Percentiles rank a stretch among this genome's conserved stretches.
phyloP scores from a whole-genome alignment of 2,113 vertebrate species.

The Odocoileus hemionus region DNA sequence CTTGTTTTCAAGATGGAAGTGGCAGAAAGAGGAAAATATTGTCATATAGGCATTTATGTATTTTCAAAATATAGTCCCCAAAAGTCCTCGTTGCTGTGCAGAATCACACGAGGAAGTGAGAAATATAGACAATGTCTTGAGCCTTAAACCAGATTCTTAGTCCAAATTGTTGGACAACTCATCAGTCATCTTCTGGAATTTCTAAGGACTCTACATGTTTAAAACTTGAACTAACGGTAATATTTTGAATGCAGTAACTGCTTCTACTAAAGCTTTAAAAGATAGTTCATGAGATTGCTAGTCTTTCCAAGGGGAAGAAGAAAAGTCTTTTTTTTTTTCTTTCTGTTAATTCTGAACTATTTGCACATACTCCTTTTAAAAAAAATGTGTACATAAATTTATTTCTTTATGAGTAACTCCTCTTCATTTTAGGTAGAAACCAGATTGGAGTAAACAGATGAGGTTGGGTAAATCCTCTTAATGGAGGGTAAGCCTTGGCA shows the following conservation, averaged over 20 bases:
- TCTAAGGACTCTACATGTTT: neutral
- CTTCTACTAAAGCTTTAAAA: neutral
- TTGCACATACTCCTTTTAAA: neutral
- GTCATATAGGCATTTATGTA: neutral
- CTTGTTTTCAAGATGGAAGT: neutral
- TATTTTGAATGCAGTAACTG: neutral
- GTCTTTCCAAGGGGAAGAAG: neutral
- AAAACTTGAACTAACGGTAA: neutral
- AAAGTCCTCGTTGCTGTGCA: neutral
- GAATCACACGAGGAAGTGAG: neutral
- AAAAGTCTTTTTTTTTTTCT: neutral
- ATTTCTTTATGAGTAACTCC: neutral
- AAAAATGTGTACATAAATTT: neutral
- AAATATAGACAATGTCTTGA: neutral
- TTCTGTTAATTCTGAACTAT: neutral
- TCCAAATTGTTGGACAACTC: neutral
- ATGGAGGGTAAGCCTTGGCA: neutral
- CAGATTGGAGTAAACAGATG: neutral
- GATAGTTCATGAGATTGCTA: neutral
- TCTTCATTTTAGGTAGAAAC: constrained; percentile 20
- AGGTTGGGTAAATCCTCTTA: neutral
- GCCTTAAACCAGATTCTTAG: neutral
- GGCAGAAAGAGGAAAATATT: neutral
- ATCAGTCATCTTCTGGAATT: constrained; percentile 38
- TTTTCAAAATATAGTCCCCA: neutral